Evolutionary conservation across 35 echinoderm and acorn worm species (phyloP), one percentile per base, ranked within the genome.

Genomic region (Ophiothrix spiculata): DNA sequence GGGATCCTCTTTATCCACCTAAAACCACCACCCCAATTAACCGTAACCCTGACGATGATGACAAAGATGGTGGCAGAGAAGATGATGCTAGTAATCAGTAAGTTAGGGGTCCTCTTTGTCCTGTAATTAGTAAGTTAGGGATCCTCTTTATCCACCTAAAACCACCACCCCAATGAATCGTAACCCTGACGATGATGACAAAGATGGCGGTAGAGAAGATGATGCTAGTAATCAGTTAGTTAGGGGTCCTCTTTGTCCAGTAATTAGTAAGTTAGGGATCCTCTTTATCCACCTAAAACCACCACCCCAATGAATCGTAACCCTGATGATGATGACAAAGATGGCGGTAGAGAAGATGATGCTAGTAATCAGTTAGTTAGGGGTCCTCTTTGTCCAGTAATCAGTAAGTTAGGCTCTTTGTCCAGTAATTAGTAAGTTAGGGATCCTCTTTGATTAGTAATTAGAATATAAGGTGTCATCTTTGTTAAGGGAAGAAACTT

Each of bases 261-360:
- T n/a, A n/a, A n/a, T n/a, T n/a, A n/a, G n/a, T n/a, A n/a, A n/a
- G n/a, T n/a, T n/a, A n/a, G n/a, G n/a, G n/a, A n/a, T n/a, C n/a
- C n/a, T n/a, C n/a, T n/a, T 1, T 89, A 94, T 54, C 88, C 91
- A 33, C 86, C 86, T 19, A 97, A 97, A 91, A 45, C 74, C 15
- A 75, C 86, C 36, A 89, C 21, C 31, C 81, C 79, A 36, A 91
- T 91, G 39, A 64, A 63, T 31, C 75, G 89, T 56, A 80, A 90
- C 33, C 81, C 94, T 37, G 64, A 92, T 14, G 91, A 98, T 82
- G 88, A 93, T 73, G 89, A 98, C 80, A 90, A 99, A 73, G 96
- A 98, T 81, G 86, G 86, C 4, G 78, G 85, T 17, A 83, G 79
- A 64, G 54, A 56, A 41, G 77, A 93, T 28, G 86, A 93, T 33